These are phyloP conservation scores for Blastobasis adustella DNA, from an alignment of 2,888 invertebrate genomes.

Conservation along the genomic window DNA sequence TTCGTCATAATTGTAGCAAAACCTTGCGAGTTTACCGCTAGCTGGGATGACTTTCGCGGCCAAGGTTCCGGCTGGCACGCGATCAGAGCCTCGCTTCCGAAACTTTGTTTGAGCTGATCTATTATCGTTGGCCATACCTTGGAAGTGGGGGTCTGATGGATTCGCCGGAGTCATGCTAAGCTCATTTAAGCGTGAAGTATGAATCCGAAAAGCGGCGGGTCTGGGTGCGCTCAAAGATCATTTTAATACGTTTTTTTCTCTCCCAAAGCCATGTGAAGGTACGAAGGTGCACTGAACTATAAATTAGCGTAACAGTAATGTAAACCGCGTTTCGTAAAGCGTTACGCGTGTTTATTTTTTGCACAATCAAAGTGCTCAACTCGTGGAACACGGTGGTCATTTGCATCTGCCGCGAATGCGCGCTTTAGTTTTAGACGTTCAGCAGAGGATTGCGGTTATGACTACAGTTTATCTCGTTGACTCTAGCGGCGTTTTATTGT, in stretches of 20 bases:
- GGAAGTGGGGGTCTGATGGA: too few relatives aligned
- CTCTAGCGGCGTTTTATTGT: too few relatives aligned
- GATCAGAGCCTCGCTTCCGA: background rate
- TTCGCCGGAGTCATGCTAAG: too few relatives aligned
- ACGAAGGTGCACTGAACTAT: constrained; percentile 31
- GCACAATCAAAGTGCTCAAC: constrained; percentile 39
- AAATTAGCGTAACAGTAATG: constrained; percentile 31
- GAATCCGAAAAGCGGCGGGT: too few relatives aligned
- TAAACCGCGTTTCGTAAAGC: constrained; percentile 17
- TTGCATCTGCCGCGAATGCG: constrained; percentile 1
- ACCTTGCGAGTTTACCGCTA: background rate
- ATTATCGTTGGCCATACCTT: background rate
- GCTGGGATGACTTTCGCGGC: background rate
- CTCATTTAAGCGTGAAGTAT: too few relatives aligned
- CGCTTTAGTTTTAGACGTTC: background rate
- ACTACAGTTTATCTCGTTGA: too few relatives aligned
- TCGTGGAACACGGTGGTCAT: constrained; percentile 28
- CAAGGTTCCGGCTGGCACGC: background rate
- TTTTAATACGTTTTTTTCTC: too few relatives aligned
- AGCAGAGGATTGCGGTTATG: too few relatives aligned
- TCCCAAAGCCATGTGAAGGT: too few relatives aligned
- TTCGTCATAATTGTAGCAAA: background rate
- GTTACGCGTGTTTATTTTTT: constrained; percentile 29
- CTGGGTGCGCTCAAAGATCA: too few relatives aligned
- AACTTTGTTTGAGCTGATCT: background rate